Conservation (phyloP, 2,113 vertebrate species). For the Psettodes erumei region DNA sequence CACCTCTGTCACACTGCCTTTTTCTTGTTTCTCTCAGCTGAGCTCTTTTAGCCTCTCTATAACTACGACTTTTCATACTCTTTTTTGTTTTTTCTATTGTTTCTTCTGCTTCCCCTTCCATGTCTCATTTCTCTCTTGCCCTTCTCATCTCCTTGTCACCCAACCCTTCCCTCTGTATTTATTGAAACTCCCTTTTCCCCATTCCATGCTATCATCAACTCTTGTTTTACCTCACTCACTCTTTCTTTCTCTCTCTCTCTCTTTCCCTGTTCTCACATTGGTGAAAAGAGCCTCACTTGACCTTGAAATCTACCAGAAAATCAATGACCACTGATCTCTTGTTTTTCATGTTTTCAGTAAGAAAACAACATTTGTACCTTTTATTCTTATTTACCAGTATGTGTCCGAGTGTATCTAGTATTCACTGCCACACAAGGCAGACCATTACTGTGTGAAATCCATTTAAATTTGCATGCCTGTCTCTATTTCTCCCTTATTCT, state of each 20-base stretch:
- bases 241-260: not conserved
- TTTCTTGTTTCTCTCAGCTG: not conserved
- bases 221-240: too few species aligned
- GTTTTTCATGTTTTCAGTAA: not conserved
- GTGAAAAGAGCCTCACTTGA: not conserved
- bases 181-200: not conserved
- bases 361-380: not conserved
- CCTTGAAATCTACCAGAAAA: too few species aligned
- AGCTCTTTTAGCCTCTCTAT: not conserved
- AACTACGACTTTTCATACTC: not conserved
- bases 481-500: not conserved
- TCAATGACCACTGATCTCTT: not conserved
- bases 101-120: not conserved
- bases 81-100: not conserved
- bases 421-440: not conserved
- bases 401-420: not conserved
- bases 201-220: not conserved
- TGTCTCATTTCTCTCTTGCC: not conserved
- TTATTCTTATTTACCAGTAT: not conserved
- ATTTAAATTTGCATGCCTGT: conserved; percentile 21
- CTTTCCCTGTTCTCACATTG: not conserved
- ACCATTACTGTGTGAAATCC: not conserved
- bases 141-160: not conserved
- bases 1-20: not conserved
- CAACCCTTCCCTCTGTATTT: not conserved